Percentiles rank a stretch among this genome's conserved stretches.
phyloP scores from a whole-genome alignment of 2,888 invertebrate species.

The Geophilus truncorum region DNA sequence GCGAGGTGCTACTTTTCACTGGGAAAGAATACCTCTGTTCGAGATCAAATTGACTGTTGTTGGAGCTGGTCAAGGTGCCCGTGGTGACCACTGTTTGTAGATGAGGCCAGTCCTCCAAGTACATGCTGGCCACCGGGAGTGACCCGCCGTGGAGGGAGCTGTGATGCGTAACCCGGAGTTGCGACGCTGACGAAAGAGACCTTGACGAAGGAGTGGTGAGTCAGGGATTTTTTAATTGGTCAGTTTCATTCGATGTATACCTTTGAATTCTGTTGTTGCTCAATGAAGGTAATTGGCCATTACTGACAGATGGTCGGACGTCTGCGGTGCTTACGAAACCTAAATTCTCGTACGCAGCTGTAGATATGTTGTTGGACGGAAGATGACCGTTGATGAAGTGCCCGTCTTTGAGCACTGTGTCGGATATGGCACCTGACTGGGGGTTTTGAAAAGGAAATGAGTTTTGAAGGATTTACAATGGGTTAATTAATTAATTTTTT shows the following conservation, averaged over 20 bases:
- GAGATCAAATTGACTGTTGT: slow-evolving; percentile 36
- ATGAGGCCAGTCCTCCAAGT: slow-evolving; percentile 25
- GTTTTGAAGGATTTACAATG: too few species aligned
- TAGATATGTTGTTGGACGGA: background rate
- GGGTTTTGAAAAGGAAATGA: background rate
- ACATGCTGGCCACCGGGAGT: slow-evolving; percentile 32
- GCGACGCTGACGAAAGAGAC: slow-evolving; percentile 37
- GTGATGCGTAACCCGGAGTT: slow-evolving; percentile 33
- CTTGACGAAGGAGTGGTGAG: too few species aligned
- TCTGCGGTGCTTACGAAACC: slow-evolving; percentile 25
- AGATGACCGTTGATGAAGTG: background rate
- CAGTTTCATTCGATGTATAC: background rate
- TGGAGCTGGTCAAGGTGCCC: background rate
- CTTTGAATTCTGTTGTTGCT: slow-evolving; percentile 22
- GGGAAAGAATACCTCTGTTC: slow-evolving; percentile 34
- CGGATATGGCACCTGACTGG: background rate
- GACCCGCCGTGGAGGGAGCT: slow-evolving; percentile 37
- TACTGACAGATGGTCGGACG: background rate
- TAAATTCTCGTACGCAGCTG: slow-evolving; percentile 28
- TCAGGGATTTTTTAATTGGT: background rate
- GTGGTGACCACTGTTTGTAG: background rate
- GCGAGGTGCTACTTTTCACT: slow-evolving; percentile 36
- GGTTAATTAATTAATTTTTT: too few species aligned
- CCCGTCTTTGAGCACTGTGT: background rate
- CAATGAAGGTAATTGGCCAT: background rate